Evolutionary conservation across 2,888 invertebrate species (phyloP), one percentile per base, ranked within the genome.

Genomic region (Copidosoma aretas): DNA sequence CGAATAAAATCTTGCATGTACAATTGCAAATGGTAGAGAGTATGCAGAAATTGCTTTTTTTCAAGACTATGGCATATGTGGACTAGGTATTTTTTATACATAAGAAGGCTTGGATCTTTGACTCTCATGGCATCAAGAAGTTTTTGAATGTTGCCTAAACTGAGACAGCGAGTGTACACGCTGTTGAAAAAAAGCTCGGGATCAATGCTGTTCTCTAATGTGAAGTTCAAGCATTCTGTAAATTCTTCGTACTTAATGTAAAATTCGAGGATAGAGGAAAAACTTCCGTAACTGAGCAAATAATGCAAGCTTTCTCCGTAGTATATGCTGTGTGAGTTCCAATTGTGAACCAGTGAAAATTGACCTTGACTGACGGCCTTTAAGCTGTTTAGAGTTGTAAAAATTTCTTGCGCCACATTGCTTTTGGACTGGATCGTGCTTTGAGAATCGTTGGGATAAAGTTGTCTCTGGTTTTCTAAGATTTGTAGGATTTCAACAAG

Each of bases 301-400:
- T 96, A 97, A 81, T 91, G 93, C 1, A 93, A 82, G 76, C 93
- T 93, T 84, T 96, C 95, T 70, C 91, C 89, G 76, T 91, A 82
- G 17, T 80, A 80, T 39, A 78, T 19, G 49, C 73, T 79, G 39
- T 67, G 73, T 1, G 62, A 74, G 2, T 73, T 75, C 58, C 70
- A 74, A 0, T 72, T 67, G 39, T 77, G 64, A 21, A 74, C 65
- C 10, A 75, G 76, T 1, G 74, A 74, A 60, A 80, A 84, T 64
- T 84, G 84, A 24, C 85, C 86, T 32, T 80, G 80, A 22, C 80
- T 80, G 25, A 86, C 79, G 12, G 82, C 78, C 61, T 85, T 84
- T 14, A 87, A 75, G 74, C 83, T 86, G 65, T 83, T 83, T 51
- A 87, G 74, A 58, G 84, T 85, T 64, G 83, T 85, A 21, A 85